Evolutionary conservation across 2,888 invertebrate genomes (phyloP), one percentile per base, ranked within the genome.

Genomic region (Cyclophora punctaria): DNA sequence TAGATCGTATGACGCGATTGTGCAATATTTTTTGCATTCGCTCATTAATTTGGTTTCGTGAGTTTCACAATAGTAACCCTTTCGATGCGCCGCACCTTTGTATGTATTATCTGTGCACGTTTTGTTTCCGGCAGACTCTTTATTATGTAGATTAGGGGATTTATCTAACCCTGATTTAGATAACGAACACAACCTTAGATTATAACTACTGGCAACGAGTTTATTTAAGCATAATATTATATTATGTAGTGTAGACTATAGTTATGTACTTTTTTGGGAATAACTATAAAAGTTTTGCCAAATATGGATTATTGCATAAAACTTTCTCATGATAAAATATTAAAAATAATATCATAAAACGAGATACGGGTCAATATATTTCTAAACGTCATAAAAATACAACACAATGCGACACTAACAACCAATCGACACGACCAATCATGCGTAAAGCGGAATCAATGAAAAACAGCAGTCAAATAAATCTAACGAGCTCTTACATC

Each of bases 401-500:
- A 59, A 66, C 73, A 81, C 75, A 82, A 82, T 73, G 75, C 4
- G 65, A 70, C 77, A 76, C 81, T 86, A 85, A 87, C 86, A 78
- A 78, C 78, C 83, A 75, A 83, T 83, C 71, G 85, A 86, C 86
- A 83, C 78, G 78, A 83, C 83, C 86, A 76, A 87, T 88, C 82
- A 85, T 77, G 82, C 84, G 82, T 80, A 78, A 80, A 80, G 71
- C 56, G 69, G 69, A 66, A 80, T 83, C 81, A 81, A 83, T 82
- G 73, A 73, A 74, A 83, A 85, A 85, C 83, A 83, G 78, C 83
- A 86, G 84, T 83, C 84, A 80, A 83, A 86, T 85, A 87, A 85
- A 87, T 86, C 83, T 87, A 87, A 88, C 87, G 81, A 87, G 86
- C 83, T 73, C 79, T 81, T 73, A 76, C 85, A 87, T 88, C 87